Conservation (phyloP, 2,113 vertebrate genomes). For the Sinocyclocheilus rhinocerous region DNA sequence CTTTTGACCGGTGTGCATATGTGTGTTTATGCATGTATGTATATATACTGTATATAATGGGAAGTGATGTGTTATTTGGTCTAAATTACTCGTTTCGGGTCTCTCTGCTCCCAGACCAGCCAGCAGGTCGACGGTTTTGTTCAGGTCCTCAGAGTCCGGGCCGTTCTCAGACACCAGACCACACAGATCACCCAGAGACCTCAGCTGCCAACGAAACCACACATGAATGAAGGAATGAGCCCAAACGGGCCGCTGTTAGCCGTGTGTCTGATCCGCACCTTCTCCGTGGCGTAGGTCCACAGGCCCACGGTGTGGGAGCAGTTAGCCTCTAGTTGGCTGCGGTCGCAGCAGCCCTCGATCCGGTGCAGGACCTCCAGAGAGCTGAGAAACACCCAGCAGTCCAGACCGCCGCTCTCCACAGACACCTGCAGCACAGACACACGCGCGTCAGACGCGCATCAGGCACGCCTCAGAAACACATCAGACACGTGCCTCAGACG, state of each 20-base stretch:
- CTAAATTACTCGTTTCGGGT: conserved; percentile 86
- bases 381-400: too few species aligned
- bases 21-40: too few species aligned
- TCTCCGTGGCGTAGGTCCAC: conserved; percentile 97
- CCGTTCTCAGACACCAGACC: conserved; percentile 90
- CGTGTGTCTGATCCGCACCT: conserved; percentile 73
- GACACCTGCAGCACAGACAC: neutral
- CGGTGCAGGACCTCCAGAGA: conserved; percentile 94
- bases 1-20: too few species aligned
- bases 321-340: conserved; percentile 87
- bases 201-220: conserved; percentile 74
- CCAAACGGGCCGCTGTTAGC: too few species aligned
- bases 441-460: neutral
- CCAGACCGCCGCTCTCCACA: conserved; percentile 85
- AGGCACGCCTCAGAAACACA: too few species aligned
- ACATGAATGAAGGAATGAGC: too few species aligned
- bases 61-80: neutral
- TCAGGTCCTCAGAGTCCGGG: conserved; percentile 92
- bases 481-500: too few species aligned
- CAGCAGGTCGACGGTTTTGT: conserved; percentile 92
- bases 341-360: conserved; percentile 95
- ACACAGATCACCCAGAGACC: conserved; percentile 89
- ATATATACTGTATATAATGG: neutral
- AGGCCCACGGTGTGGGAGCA: conserved; percentile 91
- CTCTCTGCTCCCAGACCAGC: conserved; percentile 92